Evolutionary conservation across 1,140 invertebrate genomes (phyloP), one percentile per base, ranked within the genome.

Genomic region (Ostrea edulis): DNA sequence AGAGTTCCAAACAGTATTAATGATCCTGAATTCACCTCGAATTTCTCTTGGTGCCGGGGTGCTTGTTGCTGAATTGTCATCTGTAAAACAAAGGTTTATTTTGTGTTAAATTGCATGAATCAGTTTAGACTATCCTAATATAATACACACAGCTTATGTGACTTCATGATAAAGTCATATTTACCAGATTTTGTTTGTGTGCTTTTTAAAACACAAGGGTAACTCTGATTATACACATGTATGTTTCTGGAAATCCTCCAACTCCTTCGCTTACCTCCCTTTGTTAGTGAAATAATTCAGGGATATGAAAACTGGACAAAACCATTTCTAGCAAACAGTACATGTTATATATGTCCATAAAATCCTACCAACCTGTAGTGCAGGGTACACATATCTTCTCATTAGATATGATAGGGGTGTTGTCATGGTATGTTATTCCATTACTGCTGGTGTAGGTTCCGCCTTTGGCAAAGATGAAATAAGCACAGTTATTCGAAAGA

Each of bases 391-490:
- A 99, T 83, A 99, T 96, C 89, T 97, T 96, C 83, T 97, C 95
- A 0, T 97, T 95, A 0, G 97, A 98, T 17, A 98, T 95, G n/a
- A 96, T 95, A 0, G 98, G 98, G 2, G 96, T 96, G 2, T 95
- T 94, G 81, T 97, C 96, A 93, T 99, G 98, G 92, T 98, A 98
- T 84, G 96, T 95, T 62, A 98, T 98, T 91, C 97, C 97, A 94
- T 98, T 98, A 93, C 97, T 97, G 91, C 97, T 97, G 94, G 98
- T 98, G 94, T 97, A 98, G 7, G 94, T 44, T 44, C 35, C 98
- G 11, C 98, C 98, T 93, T 97, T 96, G 0, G 97, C 97, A 95
- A 98, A 99, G 96, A 98, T 97, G 93, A 99, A 96, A 94, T 98
- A 98, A 4, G 97, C 95, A 93, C 98, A 99, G 82, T 97, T 95